Conservation (phyloP, 2,113 vertebrate genomes). For the Pristiophorus japonicus region DNA sequence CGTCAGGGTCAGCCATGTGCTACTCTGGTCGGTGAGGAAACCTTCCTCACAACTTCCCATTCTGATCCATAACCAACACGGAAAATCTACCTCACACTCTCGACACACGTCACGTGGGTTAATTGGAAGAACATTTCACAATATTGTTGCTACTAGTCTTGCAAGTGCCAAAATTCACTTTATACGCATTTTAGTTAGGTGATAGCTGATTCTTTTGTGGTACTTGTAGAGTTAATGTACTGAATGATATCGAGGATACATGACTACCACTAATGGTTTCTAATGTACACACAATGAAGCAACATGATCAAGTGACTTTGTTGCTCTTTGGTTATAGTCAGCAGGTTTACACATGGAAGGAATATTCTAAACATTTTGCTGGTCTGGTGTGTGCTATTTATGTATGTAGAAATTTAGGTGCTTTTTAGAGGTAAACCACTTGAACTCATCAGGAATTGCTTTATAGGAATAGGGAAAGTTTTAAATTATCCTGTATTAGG, state of each 20-base stretch:
- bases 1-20: neutral
- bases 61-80: neutral
- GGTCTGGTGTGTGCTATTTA: too few species aligned
- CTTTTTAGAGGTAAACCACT: too few species aligned
- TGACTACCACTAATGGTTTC: neutral
- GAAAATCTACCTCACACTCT: neutral
- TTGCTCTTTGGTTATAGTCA: too few species aligned
- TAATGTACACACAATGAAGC: too few species aligned
- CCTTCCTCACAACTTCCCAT: neutral
- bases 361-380: too few species aligned
- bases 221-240: too few species aligned
- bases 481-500: too few species aligned
- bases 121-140: neutral
- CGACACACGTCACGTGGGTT: neutral
- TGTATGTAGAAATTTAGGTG: too few species aligned
- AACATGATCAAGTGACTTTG: too few species aligned
- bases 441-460: too few species aligned
- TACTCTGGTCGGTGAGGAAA: neutral
- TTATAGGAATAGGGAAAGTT: too few species aligned
- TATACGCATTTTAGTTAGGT: neutral
- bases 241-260: neutral
- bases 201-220: neutral
- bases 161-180: neutral
- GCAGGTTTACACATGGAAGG: too few species aligned
- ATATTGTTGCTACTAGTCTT: neutral